These are phyloP conservation scores for Ammodytes dubius DNA, from an alignment of 2,113 vertebrate genomes.

Conservation along the genomic window DNA sequence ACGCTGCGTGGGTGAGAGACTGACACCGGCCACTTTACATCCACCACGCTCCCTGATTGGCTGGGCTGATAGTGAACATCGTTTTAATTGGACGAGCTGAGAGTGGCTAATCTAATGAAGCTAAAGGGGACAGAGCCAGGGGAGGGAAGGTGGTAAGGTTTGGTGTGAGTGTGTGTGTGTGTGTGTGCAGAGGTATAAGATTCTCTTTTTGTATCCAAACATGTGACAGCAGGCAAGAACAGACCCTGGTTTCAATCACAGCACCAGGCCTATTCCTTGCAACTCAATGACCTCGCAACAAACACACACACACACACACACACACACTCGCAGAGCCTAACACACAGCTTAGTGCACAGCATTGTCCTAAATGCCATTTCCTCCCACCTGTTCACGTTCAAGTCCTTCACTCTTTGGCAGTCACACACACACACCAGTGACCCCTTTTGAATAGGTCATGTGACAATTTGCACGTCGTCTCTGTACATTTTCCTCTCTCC, in stretches of 20 bases:
- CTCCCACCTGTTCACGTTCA: conserved; percentile 80
- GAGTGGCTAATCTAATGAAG: conserved; percentile 63
- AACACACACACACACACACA: conserved; percentile 49
- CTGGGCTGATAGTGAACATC: conserved; percentile 66
- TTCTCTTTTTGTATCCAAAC: conserved; percentile 80
- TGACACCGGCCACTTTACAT: conserved; percentile 81
- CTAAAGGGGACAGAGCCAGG: conserved; percentile 45
- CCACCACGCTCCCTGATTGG: conserved; percentile 81
- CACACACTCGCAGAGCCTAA: conserved; percentile 54
- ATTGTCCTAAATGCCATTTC: conserved; percentile 73
- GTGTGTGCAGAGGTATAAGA: conserved; percentile 55
- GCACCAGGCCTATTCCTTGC: conserved; percentile 75
- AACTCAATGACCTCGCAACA: conserved; percentile 57
- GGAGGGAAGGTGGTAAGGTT: conserved; percentile 24
- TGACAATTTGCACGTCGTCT: background rate
- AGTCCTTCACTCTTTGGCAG: conserved; percentile 15
- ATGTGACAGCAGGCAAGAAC: conserved; percentile 84
- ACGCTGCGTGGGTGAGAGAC: conserved; percentile 61
- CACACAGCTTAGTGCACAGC: conserved; percentile 11
- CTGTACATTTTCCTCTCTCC: background rate
- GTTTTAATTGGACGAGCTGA: conserved; percentile 60
- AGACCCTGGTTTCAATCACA: conserved; percentile 89
- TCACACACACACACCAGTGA: background rate
- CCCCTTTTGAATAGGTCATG: background rate
- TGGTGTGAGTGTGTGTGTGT: conserved; percentile 30